Base-by-base conservation (phyloP, 2,888 invertebrate genomes). In the Nemurella pictetii region DNA sequence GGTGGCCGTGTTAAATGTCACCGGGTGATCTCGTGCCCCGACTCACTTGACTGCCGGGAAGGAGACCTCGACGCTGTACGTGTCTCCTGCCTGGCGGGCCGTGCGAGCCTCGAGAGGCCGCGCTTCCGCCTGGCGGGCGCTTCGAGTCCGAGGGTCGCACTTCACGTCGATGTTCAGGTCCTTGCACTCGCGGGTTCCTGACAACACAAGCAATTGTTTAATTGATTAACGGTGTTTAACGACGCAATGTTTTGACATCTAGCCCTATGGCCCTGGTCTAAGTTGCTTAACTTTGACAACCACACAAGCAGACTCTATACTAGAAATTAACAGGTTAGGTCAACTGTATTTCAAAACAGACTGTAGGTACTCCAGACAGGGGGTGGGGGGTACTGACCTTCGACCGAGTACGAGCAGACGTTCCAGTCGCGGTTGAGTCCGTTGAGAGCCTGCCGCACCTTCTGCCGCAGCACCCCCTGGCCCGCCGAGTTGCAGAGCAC, bases 401-500 rank as follows among this genome's bases (percentile, higher is more conserved):
- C 96, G 80, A 95, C 93, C 86, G 96, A 94, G 89, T 97, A 96
- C 0, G 97, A 97, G 90, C 98, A 98, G 95, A 98, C 96, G 92
- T 97, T 96, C 98, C 98, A 99, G 89, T 98, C 97, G 88, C 97
- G 94, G 90, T 99, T 98, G 84, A 98, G 92, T 82, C 96, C 94
- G 88, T 97, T 96, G 84, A 99, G 95, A 9, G 98, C 97, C 88
- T 94, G 95, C 87, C 96, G 94, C 0, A 98, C 97, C 90, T 96
- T 96, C 89, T 98, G 97, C 80, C 96, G 93, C 4, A 98, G 92
- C 0, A 98, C 98, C 83, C 96, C 96, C 91, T 98, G 97, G 0
- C 98, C 98, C 29, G 98, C 98, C 90, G 97, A 96, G 89, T 98
- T 98, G 89, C 98, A 99, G 5, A 98, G 94, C 0, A 98, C 97